phyloP scores from a whole-genome alignment of 2,888 invertebrate species.

The Minunthozetes semirufus region DNA sequence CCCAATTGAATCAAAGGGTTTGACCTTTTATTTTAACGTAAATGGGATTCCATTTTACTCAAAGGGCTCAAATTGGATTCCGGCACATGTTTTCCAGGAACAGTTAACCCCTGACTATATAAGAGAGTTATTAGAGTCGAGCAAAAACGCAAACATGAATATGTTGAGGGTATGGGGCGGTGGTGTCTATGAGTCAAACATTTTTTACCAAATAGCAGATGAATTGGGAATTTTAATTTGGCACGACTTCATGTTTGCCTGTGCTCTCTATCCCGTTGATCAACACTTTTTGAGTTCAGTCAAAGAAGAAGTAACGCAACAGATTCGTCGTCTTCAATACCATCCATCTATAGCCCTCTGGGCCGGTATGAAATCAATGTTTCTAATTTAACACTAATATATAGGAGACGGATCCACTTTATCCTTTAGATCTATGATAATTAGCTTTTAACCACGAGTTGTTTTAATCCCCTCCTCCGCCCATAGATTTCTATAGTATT shows the following conservation, averaged over 20 bases:
- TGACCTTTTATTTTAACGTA: slow-evolving; percentile 74
- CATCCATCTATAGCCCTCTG: slow-evolving; percentile 82
- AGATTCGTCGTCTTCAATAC: slow-evolving; percentile 69
- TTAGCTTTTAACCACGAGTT: too few relatives aligned
- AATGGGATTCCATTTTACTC: slow-evolving; percentile 82
- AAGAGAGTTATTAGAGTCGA: slow-evolving; percentile 60
- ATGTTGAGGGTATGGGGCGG: slow-evolving; percentile 98
- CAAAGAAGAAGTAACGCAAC: slow-evolving; percentile 66
- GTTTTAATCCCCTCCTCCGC: too few relatives aligned
- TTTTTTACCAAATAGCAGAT: slow-evolving; percentile 80
- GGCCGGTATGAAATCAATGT: too few relatives aligned
- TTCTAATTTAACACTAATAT: too few relatives aligned
- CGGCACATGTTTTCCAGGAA: slow-evolving; percentile 76
- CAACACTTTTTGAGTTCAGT: slow-evolving; percentile 66
- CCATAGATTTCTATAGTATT: too few relatives aligned
- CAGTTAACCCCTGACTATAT: slow-evolving; percentile 56
- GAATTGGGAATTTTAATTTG: slow-evolving; percentile 84
- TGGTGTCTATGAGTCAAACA: slow-evolving; percentile 85
- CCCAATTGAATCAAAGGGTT: slow-evolving; percentile 48
- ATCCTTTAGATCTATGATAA: too few relatives aligned
- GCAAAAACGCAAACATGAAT: slow-evolving; percentile 74
- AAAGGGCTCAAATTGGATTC: slow-evolving; percentile 93
- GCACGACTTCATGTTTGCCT: slow-evolving; percentile 98
- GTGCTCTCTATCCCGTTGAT: slow-evolving; percentile 81
- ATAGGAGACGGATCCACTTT: too few relatives aligned